A percentile compares a stretch with the other conserved stretches of the same genome.
phyloP scores from a whole-genome alignment of 2,888 invertebrate species.

The Leistus spinibarbis region DNA sequence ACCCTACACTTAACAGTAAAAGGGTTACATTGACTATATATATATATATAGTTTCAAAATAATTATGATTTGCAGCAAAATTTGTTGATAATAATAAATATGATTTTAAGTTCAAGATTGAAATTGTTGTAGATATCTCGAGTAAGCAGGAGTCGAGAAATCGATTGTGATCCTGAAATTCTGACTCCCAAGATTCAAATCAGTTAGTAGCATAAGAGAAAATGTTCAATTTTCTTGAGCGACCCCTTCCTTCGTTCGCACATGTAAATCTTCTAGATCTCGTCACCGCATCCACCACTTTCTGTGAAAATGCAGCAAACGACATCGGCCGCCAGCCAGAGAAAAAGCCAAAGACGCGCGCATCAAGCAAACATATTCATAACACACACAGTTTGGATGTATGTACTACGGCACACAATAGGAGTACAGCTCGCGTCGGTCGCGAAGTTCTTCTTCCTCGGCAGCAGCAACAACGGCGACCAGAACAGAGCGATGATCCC shows the following conservation, averaged over 20 bases:
- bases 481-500: constrained; percentile 1
- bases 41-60: too few species aligned
- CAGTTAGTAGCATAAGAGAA: too few species aligned
- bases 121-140: too few species aligned
- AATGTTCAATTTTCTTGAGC: too few species aligned
- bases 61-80: too few species aligned
- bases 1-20: too few species aligned
- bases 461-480: neutral
- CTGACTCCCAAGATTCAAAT: too few species aligned
- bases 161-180: too few species aligned
- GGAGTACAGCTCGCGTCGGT: neutral
- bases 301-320: neutral
- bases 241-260: neutral
- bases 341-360: neutral
- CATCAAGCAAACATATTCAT: neutral
- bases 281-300: neutral
- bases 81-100: too few species aligned
- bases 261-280: neutral
- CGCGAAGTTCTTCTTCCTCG: neutral
- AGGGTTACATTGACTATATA: too few species aligned
- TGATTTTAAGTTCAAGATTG: too few species aligned
- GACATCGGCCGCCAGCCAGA: neutral
- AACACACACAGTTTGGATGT: neutral
- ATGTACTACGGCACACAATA: neutral
- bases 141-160: too few species aligned